These are phyloP conservation scores for Thecophora atra DNA, from an alignment of 2,888 invertebrate genomes.

Conservation along the genomic window DNA sequence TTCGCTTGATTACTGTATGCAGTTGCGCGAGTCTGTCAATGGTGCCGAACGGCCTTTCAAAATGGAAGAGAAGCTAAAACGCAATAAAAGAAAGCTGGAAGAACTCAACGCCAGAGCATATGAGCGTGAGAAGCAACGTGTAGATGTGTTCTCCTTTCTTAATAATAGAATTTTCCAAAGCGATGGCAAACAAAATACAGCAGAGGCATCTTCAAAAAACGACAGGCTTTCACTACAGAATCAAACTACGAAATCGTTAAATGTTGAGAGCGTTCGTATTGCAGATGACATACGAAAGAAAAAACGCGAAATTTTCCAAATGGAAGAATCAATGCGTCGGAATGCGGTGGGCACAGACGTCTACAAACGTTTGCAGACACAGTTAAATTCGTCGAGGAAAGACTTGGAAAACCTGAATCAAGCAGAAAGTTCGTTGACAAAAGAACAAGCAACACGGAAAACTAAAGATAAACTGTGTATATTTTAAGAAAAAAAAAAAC, in stretches of 20 bases:
- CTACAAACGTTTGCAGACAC: constrained; percentile 71
- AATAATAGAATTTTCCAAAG: constrained; percentile 70
- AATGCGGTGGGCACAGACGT: constrained; percentile 71
- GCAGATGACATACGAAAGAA: constrained; percentile 76
- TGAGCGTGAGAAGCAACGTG: constrained; percentile 71
- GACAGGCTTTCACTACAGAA: constrained; percentile 52
- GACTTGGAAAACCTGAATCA: constrained; percentile 71
- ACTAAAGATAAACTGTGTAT: constrained; percentile 80
- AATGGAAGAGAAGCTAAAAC: constrained; percentile 76
- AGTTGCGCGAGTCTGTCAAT: constrained; percentile 75
- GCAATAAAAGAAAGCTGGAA: constrained; percentile 73
- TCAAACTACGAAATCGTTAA: constrained; percentile 74
- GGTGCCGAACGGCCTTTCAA: constrained; percentile 76
- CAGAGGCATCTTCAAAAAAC: constrained; percentile 27
- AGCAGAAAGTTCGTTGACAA: constrained; percentile 72
- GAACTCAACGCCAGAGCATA: constrained; percentile 73
- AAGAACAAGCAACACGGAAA: constrained; percentile 77
- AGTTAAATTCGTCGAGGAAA: constrained; percentile 71
- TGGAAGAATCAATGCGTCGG: constrained; percentile 73
- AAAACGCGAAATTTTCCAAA: constrained; percentile 73
- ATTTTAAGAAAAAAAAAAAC: constrained; percentile 69
- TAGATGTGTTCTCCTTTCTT: constrained; percentile 81
- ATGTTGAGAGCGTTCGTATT: constrained; percentile 78
- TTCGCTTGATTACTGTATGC: constrained; percentile 85
- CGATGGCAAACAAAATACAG: constrained; percentile 8